Base-by-base conservation (phyloP, 2,888 invertebrate species). In the Diadegma fenestrale region DNA sequence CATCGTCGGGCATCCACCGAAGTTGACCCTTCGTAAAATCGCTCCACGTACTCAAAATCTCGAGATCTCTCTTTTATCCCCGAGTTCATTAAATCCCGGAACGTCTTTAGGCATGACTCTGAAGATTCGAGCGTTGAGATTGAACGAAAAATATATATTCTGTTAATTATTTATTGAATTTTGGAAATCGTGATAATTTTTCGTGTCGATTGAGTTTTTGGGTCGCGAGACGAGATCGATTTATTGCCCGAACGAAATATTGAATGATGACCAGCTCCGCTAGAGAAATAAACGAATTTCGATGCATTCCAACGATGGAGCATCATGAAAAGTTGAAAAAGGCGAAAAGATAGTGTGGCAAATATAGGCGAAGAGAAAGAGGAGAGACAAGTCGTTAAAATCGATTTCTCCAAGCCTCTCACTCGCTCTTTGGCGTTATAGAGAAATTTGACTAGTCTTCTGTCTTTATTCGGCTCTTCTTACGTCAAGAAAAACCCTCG, bases 351-450 rank as follows among this genome's bases (percentile, higher is more conserved):
- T n/a, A 45, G 75, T 26, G 63, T 26, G 63, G 30, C 58, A 61
- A 48, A 77, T 14, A 80, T 26, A 58, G 14, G 75, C 68, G 64
- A 68, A 54, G 54, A 33, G 22, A 45, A 71, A 72, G 30, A 75
- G 37, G 69, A 84, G 64, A 76, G 63, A 66, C 30, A 41, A 69
- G 75, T 75, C 78, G 82, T 82, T 80, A 82, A 82, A 85, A 85
- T 85, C 82, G 85, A 85, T 85, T 85, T 71, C 66, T 79, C 61
- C 48, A 64, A 79, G 75, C 66, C 14, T 76, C 72, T 68, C 73
- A 48, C 58, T 71, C 75, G 14, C 75, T 30, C 22, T 33, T 43
- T 80, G 43, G 10, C 45, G 54, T 5, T 54, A 30, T 73, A 80
- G n/a, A 61, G 69, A 73, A 7, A 66, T 30, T 66, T 54, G 41